Conservation (phyloP, 2,888 invertebrate genomes). For the Ichneumoninae sp. region DNA sequence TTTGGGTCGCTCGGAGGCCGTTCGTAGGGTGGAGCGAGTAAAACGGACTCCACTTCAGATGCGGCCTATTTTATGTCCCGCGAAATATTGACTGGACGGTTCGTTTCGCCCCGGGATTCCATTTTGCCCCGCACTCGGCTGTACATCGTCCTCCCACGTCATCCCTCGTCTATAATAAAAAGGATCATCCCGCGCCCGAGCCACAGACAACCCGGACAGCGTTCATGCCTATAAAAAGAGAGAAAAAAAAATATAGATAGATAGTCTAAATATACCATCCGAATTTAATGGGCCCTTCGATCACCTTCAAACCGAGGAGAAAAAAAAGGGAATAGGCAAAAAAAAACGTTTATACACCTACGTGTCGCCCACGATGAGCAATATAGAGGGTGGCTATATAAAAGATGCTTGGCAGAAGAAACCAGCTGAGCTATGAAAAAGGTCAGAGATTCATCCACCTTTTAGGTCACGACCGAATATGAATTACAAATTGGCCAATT, state of each 20-base stretch:
- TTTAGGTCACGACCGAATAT: conserved; percentile 82
- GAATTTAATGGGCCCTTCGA: conserved; percentile 31
- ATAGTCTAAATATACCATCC: conserved; percentile 19
- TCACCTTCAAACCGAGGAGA: not conserved
- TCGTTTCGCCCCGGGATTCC: no score
- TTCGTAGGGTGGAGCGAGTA: not conserved
- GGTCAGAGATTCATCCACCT: conserved; percentile 80
- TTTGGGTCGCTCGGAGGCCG: not conserved
- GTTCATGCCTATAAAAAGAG: not conserved
- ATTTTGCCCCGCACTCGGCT: not conserved
- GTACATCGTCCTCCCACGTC: not conserved
- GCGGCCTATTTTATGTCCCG: no score
- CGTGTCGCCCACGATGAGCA: conserved; percentile 25
- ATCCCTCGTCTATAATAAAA: not conserved
- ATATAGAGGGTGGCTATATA: conserved; percentile 4
- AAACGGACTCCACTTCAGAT: not conserved
- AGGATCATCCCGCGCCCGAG: not conserved
- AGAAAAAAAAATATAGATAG: not conserved
- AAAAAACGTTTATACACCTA: conserved; percentile 36
- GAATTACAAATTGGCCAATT: conserved; percentile 83
- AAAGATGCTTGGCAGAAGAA: conserved; percentile 33
- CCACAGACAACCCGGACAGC: not conserved
- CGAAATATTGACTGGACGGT: no score
- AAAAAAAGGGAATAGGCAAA: conserved; percentile 30
- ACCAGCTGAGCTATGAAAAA: conserved; percentile 71